Base-by-base conservation (phyloP, 2,113 vertebrate genomes). In the Tupaia tana region DNA sequence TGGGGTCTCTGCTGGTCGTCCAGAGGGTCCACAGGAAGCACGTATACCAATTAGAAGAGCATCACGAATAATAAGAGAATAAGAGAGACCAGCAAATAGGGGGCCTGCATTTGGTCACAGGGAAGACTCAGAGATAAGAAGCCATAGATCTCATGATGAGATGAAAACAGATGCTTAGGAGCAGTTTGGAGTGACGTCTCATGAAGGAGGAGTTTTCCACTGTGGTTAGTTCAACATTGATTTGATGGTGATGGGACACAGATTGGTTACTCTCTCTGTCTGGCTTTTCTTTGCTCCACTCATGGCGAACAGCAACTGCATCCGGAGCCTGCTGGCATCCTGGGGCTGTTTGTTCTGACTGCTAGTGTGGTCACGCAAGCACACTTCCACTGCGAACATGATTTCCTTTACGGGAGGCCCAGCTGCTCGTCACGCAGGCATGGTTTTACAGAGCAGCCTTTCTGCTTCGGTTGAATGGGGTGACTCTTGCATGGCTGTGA, bases 381-480 rank as follows among this genome's bases (percentile, higher is more conserved):
- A 29, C 31, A 91, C 71, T 43, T 93, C 79, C 54, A 58, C 86
- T 0, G 1, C 34, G 89, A 94, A 83, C 70, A 67, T 29, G 89
- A 88, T 92, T 88, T 90, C 74, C 66, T 80, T 27, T 58, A 71
- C 10, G 73, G 81, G 85, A 69, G 19, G 58, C 69, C 56, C 77
- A 81, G 6, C 67, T 85, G 87, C 8, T 94, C 0, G 0, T 93
- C 92, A 75, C 0, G 27, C 91, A 71, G 52, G 16, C 71, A 64
- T 87, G 70, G 19, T n/a, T 67, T 92, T 63, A 25, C 27, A 6
- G 19, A 93, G 59, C 78, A 74, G 54, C 59, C 81, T 77, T 7
- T 94, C 90, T 92, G 81, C 85, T 92, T 63, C 78, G 4, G 54
- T 19, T 81, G 92, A 93, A 88, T 88, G 73, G 70, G 71, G 88